phyloP scores from a whole-genome alignment of 2,888 invertebrate species.

The Dasypogon diadema region DNA sequence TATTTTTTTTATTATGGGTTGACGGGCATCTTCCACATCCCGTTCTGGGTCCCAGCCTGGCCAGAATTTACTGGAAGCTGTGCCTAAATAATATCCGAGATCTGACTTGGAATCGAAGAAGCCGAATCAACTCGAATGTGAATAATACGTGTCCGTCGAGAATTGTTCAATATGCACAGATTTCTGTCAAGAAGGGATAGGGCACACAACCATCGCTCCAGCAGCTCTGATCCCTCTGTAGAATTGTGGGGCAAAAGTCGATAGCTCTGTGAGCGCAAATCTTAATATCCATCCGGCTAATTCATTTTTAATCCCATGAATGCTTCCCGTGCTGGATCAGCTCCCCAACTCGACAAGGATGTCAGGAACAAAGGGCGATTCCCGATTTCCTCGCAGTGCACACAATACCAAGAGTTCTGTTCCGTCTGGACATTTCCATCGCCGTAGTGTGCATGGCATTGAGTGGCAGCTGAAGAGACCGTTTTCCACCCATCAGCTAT shows the following conservation, averaged over 20 bases:
- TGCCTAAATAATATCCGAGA: slow-evolving; percentile 53
- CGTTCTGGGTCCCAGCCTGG: not conserved
- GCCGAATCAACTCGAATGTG: slow-evolving; percentile 19
- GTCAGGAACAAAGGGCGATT: slow-evolving; percentile 16
- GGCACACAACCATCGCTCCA: too few relatives aligned
- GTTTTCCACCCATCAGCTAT: not conserved
- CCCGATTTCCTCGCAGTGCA: slow-evolving; percentile 24
- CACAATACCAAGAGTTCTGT: not conserved
- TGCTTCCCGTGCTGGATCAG: not conserved
- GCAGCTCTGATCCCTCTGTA: too few relatives aligned
- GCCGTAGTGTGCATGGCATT: slow-evolving; percentile 15
- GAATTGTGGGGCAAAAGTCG: slow-evolving; percentile 3
- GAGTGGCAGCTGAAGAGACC: slow-evolving; percentile 47
- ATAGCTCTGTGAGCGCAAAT: slow-evolving; percentile 8
- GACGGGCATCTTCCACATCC: not conserved
- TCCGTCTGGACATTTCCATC: not conserved
- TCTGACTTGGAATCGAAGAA: slow-evolving; percentile 53
- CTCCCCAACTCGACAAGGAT: not conserved
- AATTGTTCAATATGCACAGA: slow-evolving; percentile 5
- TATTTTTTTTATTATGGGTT: slow-evolving; percentile 51
- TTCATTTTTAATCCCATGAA: slow-evolving; percentile 27
- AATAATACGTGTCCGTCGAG: slow-evolving; percentile 35
- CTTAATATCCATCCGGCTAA: slow-evolving; percentile 35
- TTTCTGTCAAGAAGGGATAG: not conserved
- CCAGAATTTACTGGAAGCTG: slow-evolving; percentile 51